Evolutionary conservation across 2,797 vertebrate genomes (phyloP), one percentile per base, ranked within the genome.

Genomic region (Amblyraja radiata): DNA sequence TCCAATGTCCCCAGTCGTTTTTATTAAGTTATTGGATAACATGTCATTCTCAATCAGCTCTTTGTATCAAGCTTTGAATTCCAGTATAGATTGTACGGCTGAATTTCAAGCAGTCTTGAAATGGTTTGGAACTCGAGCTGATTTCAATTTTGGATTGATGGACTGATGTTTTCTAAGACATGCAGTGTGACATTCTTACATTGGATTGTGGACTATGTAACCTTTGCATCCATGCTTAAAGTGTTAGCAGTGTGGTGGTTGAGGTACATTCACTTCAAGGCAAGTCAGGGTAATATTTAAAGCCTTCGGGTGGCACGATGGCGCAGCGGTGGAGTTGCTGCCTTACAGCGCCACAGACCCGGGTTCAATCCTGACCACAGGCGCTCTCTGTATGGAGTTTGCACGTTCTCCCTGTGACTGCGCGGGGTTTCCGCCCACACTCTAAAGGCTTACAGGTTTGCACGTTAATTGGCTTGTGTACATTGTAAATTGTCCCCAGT

Each of bases 21-120:
- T 92, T n/a, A 92, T 92, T 58, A 76, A 58, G 32, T 92, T 92
- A 74, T 92, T 76, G 71, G 90, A n/a, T 92, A 92, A 76, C 73
- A 92, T 92, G 90, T 92, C 90, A 92, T 92, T 92, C 90, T 92
- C 54, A 92, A 92, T 92, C 90, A 74, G 46, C n/a, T 46, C 23
- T 46, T 76, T 28, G 39, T 16, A 58, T 71, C 36, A 13, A 54
- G 23, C 90, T 92, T 13, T 36, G 54, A 92, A n/a, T 92, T 76
- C 71, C 21, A 76, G 39, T 8, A 54, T 54, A 54, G 68, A 54
- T 74, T 92, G 36, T 46, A 14, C 0, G 6, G 23, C 71, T 58
- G 46, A 92, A 92, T 76, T 76, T 76, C 39, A 74, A 76, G 46
- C 71, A 91, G 90, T 23, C 21, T 54, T n/a, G 21, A 28, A 25